phyloP scores from a whole-genome alignment of 1,140 invertebrate genomes.

The Anadara kagoshimensis region DNA sequence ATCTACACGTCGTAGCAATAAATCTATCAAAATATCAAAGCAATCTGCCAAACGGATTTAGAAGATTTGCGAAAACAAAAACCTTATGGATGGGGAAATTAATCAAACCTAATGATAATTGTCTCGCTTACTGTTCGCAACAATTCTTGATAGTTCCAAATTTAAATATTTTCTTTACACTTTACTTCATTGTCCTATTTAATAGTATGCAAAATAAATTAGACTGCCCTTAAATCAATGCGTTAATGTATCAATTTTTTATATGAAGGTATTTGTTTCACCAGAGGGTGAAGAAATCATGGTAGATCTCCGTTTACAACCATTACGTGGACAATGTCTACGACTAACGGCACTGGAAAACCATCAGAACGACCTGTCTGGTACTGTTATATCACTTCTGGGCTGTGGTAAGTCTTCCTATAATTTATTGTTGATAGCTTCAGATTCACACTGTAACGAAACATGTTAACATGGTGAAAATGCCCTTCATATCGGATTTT shows the following conservation, averaged over 20 bases:
- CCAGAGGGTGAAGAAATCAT: constrained; percentile 25
- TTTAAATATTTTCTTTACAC: too few species aligned
- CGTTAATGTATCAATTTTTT: not conserved
- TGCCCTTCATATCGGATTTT: not conserved
- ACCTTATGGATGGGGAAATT: too few species aligned
- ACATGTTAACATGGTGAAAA: not conserved
- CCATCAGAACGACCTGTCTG: constrained; percentile 15
- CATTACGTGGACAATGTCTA: constrained; percentile 27
- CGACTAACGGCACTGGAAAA: constrained; percentile 20
- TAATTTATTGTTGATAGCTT: not conserved
- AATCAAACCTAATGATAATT: too few species aligned
- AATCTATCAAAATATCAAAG: too few species aligned
- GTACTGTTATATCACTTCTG: constrained; percentile 21
- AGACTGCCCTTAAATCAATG: too few species aligned
- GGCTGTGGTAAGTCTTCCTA: constrained; percentile 34
- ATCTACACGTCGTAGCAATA: too few species aligned
- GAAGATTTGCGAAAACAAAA: too few species aligned
- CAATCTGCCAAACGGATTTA: too few species aligned
- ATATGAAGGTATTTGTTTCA: constrained; percentile 32
- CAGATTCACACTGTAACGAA: not conserved
- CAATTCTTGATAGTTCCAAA: too few species aligned
- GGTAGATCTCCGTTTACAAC: constrained; percentile 29
- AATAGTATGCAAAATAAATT: too few species aligned
- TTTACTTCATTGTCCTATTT: too few species aligned
- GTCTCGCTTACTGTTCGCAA: too few species aligned